Evolutionary conservation across 2,797 vertebrate genomes (phyloP), one percentile per base, ranked within the genome.

Genomic region (Microcaecilia unicolor): DNA sequence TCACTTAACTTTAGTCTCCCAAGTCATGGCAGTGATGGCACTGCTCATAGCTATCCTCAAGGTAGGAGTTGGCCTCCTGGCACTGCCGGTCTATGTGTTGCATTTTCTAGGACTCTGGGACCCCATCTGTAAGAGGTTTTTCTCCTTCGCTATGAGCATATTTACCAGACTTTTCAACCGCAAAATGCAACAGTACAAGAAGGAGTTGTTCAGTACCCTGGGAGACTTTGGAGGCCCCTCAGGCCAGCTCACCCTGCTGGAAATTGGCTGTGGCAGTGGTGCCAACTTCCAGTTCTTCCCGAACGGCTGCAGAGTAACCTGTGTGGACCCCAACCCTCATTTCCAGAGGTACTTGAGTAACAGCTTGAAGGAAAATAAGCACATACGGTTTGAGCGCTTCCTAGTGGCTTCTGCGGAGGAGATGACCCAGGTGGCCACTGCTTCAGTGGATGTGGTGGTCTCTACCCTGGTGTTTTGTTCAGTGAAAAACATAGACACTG

Each of bases 381-480:
- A 90, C 15, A 21, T 95, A 0, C 42, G 46, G 0, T 86, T 62
- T 2, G 76, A 86, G 11, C 19, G 0, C 0, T 88, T 90, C 38
- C 10, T 87, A 11, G 61, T 86, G 12, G 70, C 81, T 0, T 29
- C 76, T 0, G 91, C 68, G 1, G 91, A 96, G 18, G 78, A 90
- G 45, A 54, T 93, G 77, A 29, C 39, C 6, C 44, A 53, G 9
- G 55, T 92, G 37, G 55, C 61, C 10, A 83, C 81, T 1, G 54
- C 46, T 0, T 87, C 87, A 0, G 34, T 90, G 42, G 91, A 96
- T 1, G 89, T 31, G 0, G 86, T 91, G 1, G 64, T 91, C 15
- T 66, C 79, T 38, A 90, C 89, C 1, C 43, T 92, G 44, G 88
- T 95, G 21, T 82, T 95, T 2, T 93, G 93, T 67, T 72, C 85